Conservation (phyloP, 2,113 vertebrate species). For the Calcarius ornatus region DNA sequence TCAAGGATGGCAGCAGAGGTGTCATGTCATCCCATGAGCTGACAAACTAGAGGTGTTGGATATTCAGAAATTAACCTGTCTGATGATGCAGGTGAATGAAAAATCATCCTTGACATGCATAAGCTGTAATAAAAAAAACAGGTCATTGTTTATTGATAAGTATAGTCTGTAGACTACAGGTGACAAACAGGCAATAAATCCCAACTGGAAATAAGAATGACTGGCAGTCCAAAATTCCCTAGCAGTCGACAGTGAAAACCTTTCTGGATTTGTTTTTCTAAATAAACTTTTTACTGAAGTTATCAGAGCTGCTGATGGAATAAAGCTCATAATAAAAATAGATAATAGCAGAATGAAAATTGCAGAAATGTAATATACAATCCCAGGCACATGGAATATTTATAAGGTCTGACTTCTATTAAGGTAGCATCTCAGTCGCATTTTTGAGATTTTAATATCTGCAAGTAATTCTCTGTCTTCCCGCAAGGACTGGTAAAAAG, state of each 20-base stretch:
- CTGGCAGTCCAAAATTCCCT: not conserved
- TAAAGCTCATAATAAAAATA: slow-evolving; percentile 49
- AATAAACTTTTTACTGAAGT: not conserved
- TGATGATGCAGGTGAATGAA: not conserved
- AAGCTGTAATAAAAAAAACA: not conserved
- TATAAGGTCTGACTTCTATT: slow-evolving; percentile 38
- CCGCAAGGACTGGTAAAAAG: slow-evolving; percentile 24
- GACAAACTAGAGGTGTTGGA: not conserved
- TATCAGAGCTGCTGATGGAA: slow-evolving; percentile 21
- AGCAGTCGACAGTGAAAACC: not conserved
- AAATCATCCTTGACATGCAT: not conserved
- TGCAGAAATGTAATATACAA: slow-evolving; percentile 44
- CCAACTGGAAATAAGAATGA: not conserved
- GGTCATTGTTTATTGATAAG: slow-evolving; percentile 24
- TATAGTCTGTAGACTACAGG: not conserved
- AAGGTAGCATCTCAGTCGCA: not conserved
- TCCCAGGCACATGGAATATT: slow-evolving; percentile 49
- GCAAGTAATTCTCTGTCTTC: slow-evolving; percentile 38
- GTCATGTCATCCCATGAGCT: not conserved
- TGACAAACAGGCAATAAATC: slow-evolving; percentile 30
- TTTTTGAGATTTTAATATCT: slow-evolving; percentile 60
- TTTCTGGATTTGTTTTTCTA: not conserved
- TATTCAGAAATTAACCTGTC: not conserved
- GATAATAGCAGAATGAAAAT: slow-evolving; percentile 11
- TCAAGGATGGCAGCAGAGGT: not conserved